These are phyloP conservation scores for Brotula barbata DNA, from an alignment of 2,797 vertebrate species.

Conservation along the genomic window DNA sequence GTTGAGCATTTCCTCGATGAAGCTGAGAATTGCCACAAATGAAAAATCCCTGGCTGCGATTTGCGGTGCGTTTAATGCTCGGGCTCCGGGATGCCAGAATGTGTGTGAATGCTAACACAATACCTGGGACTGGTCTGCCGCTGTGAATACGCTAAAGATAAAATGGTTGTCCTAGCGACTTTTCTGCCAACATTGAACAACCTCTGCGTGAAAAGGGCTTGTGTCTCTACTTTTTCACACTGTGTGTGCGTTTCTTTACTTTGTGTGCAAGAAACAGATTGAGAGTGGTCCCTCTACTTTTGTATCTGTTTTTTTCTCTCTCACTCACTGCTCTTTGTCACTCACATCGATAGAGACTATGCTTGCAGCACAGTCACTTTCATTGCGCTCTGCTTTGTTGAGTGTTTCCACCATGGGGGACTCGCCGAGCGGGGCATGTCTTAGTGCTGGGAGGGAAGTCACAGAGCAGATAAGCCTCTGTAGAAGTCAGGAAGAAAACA, in stretches of 20 bases:
- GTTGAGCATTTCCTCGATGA: no score
- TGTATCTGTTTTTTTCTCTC: slow-evolving; percentile 39
- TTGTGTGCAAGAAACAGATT: slow-evolving; percentile 41
- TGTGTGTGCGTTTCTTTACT: slow-evolving; percentile 31
- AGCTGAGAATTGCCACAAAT: no score
- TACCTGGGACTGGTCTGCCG: no score
- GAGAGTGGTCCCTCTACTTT: slow-evolving; percentile 33
- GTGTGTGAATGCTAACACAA: no score
- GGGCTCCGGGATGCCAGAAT: no score
- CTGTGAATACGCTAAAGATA: no score
- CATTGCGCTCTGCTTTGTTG: slow-evolving; percentile 22
- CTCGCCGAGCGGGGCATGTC: slow-evolving; percentile 21
- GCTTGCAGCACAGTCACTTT: slow-evolving; percentile 34
- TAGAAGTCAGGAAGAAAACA: slow-evolving; percentile 19
- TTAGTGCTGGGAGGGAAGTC: slow-evolving; percentile 39
- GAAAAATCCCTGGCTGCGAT: no score
- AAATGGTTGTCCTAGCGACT: no score
- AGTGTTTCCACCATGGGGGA: slow-evolving; percentile 41
- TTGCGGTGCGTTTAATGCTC: no score
- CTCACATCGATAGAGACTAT: slow-evolving; percentile 54
- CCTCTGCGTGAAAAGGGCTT: no score
- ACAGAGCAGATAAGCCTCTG: slow-evolving; percentile 22
- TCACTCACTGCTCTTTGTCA: slow-evolving; percentile 46
- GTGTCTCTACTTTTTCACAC: background rate
- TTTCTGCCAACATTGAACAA: no score